These are phyloP conservation scores for Lutra lutra DNA, from an alignment of 2,797 vertebrate genomes.

Conservation along the genomic window DNA sequence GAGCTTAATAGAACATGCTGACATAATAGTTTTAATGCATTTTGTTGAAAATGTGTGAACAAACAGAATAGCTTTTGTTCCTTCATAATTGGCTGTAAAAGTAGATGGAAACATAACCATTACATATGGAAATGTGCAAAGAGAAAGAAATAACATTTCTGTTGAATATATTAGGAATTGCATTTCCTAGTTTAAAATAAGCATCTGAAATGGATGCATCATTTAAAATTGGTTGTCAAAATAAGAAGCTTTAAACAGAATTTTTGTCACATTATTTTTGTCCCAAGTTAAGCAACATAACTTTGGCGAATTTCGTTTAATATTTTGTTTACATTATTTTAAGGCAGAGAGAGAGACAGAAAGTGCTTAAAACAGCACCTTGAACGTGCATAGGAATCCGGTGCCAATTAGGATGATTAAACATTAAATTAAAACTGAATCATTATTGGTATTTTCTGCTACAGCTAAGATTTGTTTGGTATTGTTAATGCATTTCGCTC, in stretches of 20 bases:
- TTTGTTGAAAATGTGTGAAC: conserved; percentile 93
- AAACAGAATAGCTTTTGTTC: conserved; percentile 94
- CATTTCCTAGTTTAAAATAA: conserved; percentile 89
- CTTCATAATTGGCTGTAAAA: conserved; percentile 93
- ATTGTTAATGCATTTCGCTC: conserved; percentile 59
- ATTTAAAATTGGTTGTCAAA: conserved; percentile 90
- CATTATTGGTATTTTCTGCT: conserved; percentile 74
- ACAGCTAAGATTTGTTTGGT: conserved; percentile 54
- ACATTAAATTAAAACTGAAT: conserved; percentile 84
- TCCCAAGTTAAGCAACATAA: conserved; percentile 84
- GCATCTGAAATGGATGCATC: conserved; percentile 89
- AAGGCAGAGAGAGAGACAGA: conserved; percentile 67
- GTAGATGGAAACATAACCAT: conserved; percentile 92
- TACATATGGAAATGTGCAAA: conserved; percentile 92
- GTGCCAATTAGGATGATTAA: conserved; percentile 77
- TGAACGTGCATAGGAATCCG: conserved; percentile 68
- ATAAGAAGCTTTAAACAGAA: conserved; percentile 87
- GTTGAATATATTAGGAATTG: conserved; percentile 91
- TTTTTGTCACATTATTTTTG: conserved; percentile 89
- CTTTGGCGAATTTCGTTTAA: conserved; percentile 85
- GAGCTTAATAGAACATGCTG: conserved; percentile 93
- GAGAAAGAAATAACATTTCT: conserved; percentile 90
- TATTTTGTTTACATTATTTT: conserved; percentile 84
- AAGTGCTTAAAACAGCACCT: conserved; percentile 79
- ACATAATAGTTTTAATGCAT: conserved; percentile 94